These are phyloP conservation scores for Lamproptera curius DNA, from an alignment of 2,888 invertebrate species.

Conservation along the genomic window DNA sequence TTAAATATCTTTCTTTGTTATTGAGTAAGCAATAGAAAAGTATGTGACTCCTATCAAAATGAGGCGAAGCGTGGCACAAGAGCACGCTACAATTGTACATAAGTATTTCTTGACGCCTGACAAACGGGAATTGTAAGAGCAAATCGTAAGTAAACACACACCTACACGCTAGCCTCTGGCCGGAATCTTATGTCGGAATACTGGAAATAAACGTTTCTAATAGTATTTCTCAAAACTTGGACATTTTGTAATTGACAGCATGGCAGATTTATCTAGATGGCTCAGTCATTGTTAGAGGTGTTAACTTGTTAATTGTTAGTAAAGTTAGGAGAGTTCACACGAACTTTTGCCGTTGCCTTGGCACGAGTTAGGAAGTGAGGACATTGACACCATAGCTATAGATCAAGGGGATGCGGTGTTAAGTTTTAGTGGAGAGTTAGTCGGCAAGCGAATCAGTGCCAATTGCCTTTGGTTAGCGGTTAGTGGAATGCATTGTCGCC, in stretches of 20 bases:
- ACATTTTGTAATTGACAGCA: slow-evolving; percentile 71
- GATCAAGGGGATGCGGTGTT: slow-evolving; percentile 59
- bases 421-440: slow-evolving; percentile 50
- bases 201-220: slow-evolving; percentile 65
- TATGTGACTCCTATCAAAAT: slow-evolving; percentile 42
- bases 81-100: slow-evolving; percentile 55
- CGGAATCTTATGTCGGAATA: slow-evolving; percentile 64
- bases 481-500: slow-evolving; percentile 75
- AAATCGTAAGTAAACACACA: slow-evolving; percentile 67
- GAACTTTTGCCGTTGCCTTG: slow-evolving; percentile 61
- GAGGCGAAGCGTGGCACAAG: slow-evolving; percentile 30
- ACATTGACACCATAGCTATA: slow-evolving; percentile 58
- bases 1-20: slow-evolving; percentile 68
- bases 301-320: slow-evolving; percentile 75
- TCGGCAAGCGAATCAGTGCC: slow-evolving; percentile 54
- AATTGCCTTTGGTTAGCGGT: slow-evolving; percentile 54
- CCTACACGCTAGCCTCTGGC: slow-evolving; percentile 62
- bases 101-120: slow-evolving; percentile 69
- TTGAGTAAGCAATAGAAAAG: too few species aligned
- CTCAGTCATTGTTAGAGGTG: slow-evolving; percentile 74
- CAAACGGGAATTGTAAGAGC: slow-evolving; percentile 74
- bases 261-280: slow-evolving; percentile 72
- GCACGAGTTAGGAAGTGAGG: slow-evolving; percentile 65
- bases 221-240: slow-evolving; percentile 66
- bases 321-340: slow-evolving; percentile 69